A percentile compares a stretch with the other conserved stretches of the same genome.
These are phyloP conservation scores for Scaeva pyrastri DNA, from an alignment of 2,888 invertebrate genomes.

Conservation along the genomic window DNA sequence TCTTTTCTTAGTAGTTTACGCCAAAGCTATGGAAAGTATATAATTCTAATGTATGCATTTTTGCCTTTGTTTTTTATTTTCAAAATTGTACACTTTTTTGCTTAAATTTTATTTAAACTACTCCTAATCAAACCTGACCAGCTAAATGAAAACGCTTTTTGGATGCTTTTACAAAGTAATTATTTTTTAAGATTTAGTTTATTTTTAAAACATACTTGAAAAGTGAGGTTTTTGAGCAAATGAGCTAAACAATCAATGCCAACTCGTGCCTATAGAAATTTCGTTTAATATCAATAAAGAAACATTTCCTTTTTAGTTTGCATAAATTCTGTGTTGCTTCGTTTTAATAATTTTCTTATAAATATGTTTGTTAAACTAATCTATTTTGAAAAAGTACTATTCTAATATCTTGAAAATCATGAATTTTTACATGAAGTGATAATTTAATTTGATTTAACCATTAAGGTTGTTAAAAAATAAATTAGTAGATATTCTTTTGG, in stretches of 20 bases:
- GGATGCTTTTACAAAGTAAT: constrained; percentile 71
- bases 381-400: background rate
- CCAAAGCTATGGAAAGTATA: constrained; percentile 60
- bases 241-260: constrained; percentile 54
- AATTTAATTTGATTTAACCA: background rate
- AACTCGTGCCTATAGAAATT: constrained; percentile 48
- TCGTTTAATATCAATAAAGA: background rate
- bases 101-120: constrained; percentile 1
- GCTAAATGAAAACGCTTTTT: constrained; percentile 44
- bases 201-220: constrained; percentile 15
- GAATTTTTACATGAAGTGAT: background rate
- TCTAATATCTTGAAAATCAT: background rate
- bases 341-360: background rate
- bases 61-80: constrained; percentile 30
- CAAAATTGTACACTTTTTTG: constrained; percentile 27
- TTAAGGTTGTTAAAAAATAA: background rate
- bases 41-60: constrained; percentile 57
- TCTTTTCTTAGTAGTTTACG: constrained; percentile 40
- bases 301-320: background rate
- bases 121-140: constrained; percentile 36
- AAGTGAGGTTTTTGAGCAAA: constrained; percentile 31
- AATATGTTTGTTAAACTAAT: background rate
- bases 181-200: constrained; percentile 20
- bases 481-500: background rate
- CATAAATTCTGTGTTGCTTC: background rate